phyloP scores from a whole-genome alignment of 2,113 vertebrate species.

The Psephotus haematonotus region DNA sequence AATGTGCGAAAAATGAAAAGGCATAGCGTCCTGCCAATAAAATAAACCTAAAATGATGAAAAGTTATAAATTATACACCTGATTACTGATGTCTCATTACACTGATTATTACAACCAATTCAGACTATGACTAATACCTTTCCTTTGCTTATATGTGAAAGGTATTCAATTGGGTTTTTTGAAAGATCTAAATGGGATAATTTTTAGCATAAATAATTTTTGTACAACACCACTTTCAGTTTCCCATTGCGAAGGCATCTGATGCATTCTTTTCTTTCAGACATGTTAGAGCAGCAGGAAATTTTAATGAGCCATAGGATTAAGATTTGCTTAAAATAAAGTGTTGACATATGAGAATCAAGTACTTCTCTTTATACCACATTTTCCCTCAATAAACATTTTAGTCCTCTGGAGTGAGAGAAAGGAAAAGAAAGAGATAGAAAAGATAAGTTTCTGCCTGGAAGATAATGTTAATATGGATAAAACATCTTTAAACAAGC shows the following conservation, averaged over 20 bases:
- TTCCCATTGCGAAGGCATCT: not conserved
- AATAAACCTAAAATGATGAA: not conserved
- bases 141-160: not conserved
- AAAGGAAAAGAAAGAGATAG: not conserved
- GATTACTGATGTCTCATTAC: not conserved
- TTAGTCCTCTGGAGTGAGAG: not conserved
- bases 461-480: slow-evolving; percentile 1
- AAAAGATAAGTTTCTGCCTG: not conserved
- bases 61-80: not conserved
- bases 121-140: not conserved
- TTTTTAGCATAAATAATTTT: not conserved
- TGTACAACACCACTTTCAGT: not conserved
- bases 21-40: not conserved
- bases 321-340: slow-evolving; percentile 29
- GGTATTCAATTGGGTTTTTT: not conserved
- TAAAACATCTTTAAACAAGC: not conserved
- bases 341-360: not conserved
- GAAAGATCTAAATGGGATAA: not conserved
- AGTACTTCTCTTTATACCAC: not conserved
- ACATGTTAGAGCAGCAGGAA: not conserved
- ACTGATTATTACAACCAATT: not conserved
- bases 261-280: not conserved
- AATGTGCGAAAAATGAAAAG: not conserved
- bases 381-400: not conserved
- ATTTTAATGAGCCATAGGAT: slow-evolving; percentile 13